These are phyloP conservation scores for Mixornis gularis DNA, from an alignment of 2,113 vertebrate genomes.

Conservation along the genomic window DNA sequence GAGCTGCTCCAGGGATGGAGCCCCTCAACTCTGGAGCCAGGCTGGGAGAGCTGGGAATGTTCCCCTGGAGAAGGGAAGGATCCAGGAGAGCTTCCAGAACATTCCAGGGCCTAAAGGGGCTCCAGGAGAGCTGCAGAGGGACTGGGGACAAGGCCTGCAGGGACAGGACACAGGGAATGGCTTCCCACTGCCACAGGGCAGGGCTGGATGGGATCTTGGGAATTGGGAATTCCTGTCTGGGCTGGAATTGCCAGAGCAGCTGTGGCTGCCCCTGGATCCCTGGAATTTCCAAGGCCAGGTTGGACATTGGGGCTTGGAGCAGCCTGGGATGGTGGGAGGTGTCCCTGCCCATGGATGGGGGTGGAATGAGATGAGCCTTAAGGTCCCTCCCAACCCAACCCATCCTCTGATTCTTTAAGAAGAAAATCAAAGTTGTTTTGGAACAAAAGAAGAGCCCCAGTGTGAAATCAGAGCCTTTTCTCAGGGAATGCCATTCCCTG, in stretches of 20 bases:
- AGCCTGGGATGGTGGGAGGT: accelerated
- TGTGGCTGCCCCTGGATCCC: background rate
- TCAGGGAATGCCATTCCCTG: background rate
- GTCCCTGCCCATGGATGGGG: background rate
- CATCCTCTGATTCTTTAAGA: background rate
- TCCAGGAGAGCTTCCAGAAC: too few species aligned
- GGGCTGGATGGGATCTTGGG: background rate
- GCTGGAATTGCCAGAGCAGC: background rate
- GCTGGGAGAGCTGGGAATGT: accelerated
- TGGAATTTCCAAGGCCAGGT: accelerated
- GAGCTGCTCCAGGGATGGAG: background rate
- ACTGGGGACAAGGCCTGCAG: background rate
- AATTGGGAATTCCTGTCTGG: background rate
- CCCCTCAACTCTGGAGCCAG: background rate
- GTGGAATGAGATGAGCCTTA: accelerated
- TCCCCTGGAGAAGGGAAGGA: accelerated
- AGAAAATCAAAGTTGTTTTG: background rate
- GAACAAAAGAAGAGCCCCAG: background rate
- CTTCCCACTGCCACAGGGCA: background rate
- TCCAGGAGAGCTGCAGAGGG: background rate
- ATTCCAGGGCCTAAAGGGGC: background rate
- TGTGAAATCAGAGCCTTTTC: background rate
- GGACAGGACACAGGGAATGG: background rate
- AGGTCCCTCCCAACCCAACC: background rate
- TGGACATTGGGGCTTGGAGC: background rate